Evolutionary conservation across 2,888 invertebrate genomes (phyloP).

Genomic region (Metalampra italica): DNA sequence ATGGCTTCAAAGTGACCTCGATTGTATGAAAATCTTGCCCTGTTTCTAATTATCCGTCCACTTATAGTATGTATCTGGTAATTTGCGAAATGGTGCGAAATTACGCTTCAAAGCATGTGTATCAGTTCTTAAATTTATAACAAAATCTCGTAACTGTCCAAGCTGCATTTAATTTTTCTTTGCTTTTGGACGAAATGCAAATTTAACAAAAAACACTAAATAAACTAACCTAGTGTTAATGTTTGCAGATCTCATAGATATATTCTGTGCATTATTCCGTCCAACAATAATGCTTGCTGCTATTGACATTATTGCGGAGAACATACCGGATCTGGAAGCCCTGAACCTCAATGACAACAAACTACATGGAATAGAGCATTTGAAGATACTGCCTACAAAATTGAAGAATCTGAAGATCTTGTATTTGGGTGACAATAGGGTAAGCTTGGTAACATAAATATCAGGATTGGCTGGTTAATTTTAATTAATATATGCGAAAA

Average conservation of each 20-base stretch:
- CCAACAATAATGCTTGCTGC: conserved; percentile 84
- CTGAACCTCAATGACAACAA: conserved; percentile 90
- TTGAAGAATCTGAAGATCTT: conserved; percentile 86
- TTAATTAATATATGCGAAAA: neutral
- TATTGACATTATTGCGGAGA: conserved; percentile 88
- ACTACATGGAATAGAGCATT: conserved; percentile 82
- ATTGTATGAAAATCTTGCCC: no score
- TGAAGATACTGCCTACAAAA: conserved; percentile 82
- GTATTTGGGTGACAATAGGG: conserved; percentile 89
- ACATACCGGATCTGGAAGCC: conserved; percentile 90
- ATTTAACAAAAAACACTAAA: no score
- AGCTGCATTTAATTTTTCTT: no score
- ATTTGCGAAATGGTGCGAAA: no score
- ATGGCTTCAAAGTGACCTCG: no score
- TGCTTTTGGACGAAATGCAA: no score
- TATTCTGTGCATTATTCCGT: conserved; percentile 87
- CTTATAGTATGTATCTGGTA: no score
- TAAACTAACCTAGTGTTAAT: no score
- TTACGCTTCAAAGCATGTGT: no score
- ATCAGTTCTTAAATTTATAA: no score
- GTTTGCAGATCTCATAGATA: conserved; percentile 80
- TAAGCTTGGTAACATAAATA: conserved; percentile 45
- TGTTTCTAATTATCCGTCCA: no score
- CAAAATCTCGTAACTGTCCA: no score
- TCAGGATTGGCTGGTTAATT: neutral